A percentile compares a stretch with the other conserved stretches of the same genome.
Evolutionary conservation across 2,113 vertebrate genomes (phyloP).

Genomic region (Rhea pennata): DNA sequence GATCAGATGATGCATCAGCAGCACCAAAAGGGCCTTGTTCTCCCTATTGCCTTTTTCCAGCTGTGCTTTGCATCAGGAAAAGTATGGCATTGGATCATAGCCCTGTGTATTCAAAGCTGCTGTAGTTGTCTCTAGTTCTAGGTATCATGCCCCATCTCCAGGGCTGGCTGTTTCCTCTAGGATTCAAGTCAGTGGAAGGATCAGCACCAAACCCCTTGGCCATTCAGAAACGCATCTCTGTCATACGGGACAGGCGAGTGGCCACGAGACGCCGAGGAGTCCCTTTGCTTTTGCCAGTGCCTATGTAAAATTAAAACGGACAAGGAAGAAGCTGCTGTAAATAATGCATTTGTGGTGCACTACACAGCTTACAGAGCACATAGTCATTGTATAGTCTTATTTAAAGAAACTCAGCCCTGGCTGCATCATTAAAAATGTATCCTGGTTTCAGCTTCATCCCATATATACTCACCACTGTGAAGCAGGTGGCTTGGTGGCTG

Average conservation of each 20-base stretch:
- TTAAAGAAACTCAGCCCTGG: constrained; percentile 72
- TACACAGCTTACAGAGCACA: constrained; percentile 39
- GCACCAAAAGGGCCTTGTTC: not conserved
- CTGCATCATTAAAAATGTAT: constrained; percentile 72
- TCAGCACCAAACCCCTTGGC: not conserved
- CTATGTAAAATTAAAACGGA: constrained; percentile 74
- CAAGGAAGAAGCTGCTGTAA: constrained; percentile 72
- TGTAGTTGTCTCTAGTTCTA: not conserved
- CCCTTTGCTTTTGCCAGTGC: constrained; percentile 47
- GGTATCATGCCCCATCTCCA: not conserved
- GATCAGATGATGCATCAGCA: rapidly evolving
- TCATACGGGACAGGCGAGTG: constrained; percentile 33
- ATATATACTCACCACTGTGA: constrained; percentile 33
- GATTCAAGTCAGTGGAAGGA: not conserved
- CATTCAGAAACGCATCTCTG: not conserved
- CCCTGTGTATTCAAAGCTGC: not conserved
- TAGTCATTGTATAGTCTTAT: constrained; percentile 65
- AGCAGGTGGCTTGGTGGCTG: constrained; percentile 50
- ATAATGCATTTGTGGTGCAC: constrained; percentile 66
- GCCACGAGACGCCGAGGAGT: constrained; percentile 11
- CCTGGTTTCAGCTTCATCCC: constrained; percentile 66
- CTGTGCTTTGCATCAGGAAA: not conserved
- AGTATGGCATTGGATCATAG: not conserved
- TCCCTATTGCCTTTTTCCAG: not conserved
- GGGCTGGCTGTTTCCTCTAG: not conserved